Evolutionary conservation across 2,888 invertebrate species (phyloP).

Genomic region (Athalia rosae): DNA sequence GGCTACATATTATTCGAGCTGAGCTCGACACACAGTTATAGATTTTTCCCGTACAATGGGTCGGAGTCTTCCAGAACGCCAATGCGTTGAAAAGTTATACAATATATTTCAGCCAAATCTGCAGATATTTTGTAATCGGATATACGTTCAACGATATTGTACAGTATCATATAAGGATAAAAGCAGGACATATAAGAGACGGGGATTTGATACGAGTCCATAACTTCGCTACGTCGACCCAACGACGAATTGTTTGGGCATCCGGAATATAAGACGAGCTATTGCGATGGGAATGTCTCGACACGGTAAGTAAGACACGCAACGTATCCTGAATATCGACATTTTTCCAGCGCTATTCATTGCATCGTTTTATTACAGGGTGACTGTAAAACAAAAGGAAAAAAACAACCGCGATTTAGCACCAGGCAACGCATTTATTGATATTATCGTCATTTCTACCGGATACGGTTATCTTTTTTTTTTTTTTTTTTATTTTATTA

Average conservation of each 20-base stretch:
- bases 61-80: not conserved
- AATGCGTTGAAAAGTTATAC: conserved; percentile 10
- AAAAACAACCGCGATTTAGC: too few species aligned
- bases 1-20: not conserved
- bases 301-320: conserved; percentile 31
- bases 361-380: conserved; percentile 8
- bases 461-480: too few species aligned
- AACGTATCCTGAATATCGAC: conserved; percentile 21
- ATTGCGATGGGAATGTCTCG: conserved; percentile 25
- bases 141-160: conserved; percentile 58
- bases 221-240: conserved; percentile 54
- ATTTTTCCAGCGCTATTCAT: conserved; percentile 26
- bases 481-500: too few species aligned
- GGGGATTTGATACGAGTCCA: conserved; percentile 65
- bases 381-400: conserved; percentile 5
- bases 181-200: conserved; percentile 58
- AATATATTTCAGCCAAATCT: conserved; percentile 51
- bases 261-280: conserved; percentile 46
- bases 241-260: conserved; percentile 47
- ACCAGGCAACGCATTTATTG: too few species aligned
- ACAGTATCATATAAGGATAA: conserved; percentile 62
- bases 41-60: too few species aligned
- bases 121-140: conserved; percentile 62
- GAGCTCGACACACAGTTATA: too few species aligned
- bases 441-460: too few species aligned